These are phyloP conservation scores for Zophobas atratus DNA, from an alignment of 1,140 invertebrate species.

Conservation along the genomic window DNA sequence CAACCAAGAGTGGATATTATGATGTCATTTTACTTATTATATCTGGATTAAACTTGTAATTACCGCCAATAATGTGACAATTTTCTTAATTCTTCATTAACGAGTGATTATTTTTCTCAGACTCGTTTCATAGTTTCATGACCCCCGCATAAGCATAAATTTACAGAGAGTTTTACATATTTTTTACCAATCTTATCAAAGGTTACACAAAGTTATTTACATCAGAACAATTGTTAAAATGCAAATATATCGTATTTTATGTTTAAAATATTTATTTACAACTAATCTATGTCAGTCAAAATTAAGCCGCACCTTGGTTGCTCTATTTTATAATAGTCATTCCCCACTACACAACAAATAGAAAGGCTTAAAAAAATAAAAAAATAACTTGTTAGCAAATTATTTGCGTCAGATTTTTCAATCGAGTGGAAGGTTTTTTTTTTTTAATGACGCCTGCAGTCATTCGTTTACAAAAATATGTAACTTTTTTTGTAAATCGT, in stretches of 20 bases:
- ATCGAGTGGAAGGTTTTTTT: too few species aligned
- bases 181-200: conserved; percentile 21
- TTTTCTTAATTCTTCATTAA: conserved; percentile 14
- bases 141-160: neutral
- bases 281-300: conserved; percentile 34
- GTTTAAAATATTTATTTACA: conserved; percentile 29
- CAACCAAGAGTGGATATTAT: conserved; percentile 14
- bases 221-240: conserved; percentile 4
- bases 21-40: conserved; percentile 45
- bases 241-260: conserved; percentile 22
- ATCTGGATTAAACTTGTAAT: conserved; percentile 47
- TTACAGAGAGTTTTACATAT: conserved; percentile 2
- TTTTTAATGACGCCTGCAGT: too few species aligned
- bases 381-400: neutral
- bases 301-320: conserved; percentile 10
- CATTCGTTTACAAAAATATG: too few species aligned
- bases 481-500: too few species aligned
- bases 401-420: too few species aligned
- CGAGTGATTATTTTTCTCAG: conserved; percentile 4
- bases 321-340: neutral
- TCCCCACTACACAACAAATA: neutral
- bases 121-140: neutral
- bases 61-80: conserved; percentile 15
- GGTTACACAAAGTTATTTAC: conserved; percentile 34
- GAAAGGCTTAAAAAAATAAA: neutral